Evolutionary conservation across 2,888 invertebrate species (phyloP), one percentile per base, ranked within the genome.

Genomic region (Griposia aprilina): DNA sequence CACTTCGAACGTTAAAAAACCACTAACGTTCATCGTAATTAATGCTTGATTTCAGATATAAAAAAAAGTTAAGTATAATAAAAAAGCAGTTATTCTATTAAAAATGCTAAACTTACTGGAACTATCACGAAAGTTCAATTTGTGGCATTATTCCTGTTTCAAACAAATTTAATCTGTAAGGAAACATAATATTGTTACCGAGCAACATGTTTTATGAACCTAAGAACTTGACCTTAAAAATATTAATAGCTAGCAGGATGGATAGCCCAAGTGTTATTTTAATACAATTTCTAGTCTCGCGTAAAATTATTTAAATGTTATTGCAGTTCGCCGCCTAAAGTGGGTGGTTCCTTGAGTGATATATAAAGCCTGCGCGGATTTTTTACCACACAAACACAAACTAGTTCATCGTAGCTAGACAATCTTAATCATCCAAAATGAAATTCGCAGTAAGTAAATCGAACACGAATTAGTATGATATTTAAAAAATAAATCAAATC

Each of bases 361-460:
- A 96, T 96, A 96, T 93, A 96, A 36, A 94, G 95, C 94, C 90
- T 89, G 94, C 94, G 93, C 94, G 89, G 92, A 93, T 91, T 95
- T 95, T 96, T 94, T 91, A 92, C 87, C 92, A 90, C 90, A n/a
- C n/a, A n/a, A 96, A 96, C 94, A 96, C 95, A 89, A 96, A 94
- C 93, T 96, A 96, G 96, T 94, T 93, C 94, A 95, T 84, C 94
- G 92, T 91, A 93, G 94, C 94, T 93, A 93, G 93, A 81, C 93
- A 91, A 91, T 87, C 91, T 86, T 84, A 89, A 76, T 86, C 76
- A 88, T 78, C 78, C 88, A 93, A 92, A 89, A 96, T 96, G 95
- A 95, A 92, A 93, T 93, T 92, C 90, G 93, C 93, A 83, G 95
- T 96, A 93, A 96, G 95, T 96, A 84, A 82, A 86, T 84, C 57